phyloP scores from a whole-genome alignment of 2,113 vertebrate species.

The Edolisoma coerulescens region DNA sequence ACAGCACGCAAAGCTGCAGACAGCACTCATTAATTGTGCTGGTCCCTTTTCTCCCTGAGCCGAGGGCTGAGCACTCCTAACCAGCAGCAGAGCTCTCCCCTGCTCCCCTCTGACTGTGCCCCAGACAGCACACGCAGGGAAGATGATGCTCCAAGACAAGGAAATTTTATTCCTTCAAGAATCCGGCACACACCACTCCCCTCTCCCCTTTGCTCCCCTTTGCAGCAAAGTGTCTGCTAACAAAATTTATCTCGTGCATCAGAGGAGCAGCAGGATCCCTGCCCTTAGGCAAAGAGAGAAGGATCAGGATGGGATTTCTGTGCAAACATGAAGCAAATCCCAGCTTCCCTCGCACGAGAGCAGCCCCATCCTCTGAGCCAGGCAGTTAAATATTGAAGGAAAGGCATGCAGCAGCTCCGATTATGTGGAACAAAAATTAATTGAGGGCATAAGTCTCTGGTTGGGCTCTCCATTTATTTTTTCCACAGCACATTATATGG shows the following conservation, averaged over 20 bases:
- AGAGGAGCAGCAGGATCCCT: slow-evolving; percentile 35
- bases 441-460: slow-evolving; percentile 26
- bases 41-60: background rate
- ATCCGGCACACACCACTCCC: background rate
- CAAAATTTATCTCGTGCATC: slow-evolving; percentile 26
- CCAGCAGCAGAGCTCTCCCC: background rate
- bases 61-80: background rate
- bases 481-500: slow-evolving; percentile 11
- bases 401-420: background rate
- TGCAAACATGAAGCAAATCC: background rate
- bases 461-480: slow-evolving; percentile 30
- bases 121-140: background rate
- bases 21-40: background rate
- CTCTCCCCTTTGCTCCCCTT: slow-evolving; percentile 24
- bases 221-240: slow-evolving; percentile 1
- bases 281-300: background rate
- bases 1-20: background rate
- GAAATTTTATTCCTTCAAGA: background rate
- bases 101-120: background rate
- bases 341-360: background rate
- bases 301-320: slow-evolving; percentile 28
- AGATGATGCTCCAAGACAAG: background rate
- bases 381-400: slow-evolving; percentile 26
- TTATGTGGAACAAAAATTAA: slow-evolving; percentile 62
- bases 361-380: background rate